Evolutionary conservation across 2,888 invertebrate species (phyloP).

Genomic region (Temnothorax unifasciatus): DNA sequence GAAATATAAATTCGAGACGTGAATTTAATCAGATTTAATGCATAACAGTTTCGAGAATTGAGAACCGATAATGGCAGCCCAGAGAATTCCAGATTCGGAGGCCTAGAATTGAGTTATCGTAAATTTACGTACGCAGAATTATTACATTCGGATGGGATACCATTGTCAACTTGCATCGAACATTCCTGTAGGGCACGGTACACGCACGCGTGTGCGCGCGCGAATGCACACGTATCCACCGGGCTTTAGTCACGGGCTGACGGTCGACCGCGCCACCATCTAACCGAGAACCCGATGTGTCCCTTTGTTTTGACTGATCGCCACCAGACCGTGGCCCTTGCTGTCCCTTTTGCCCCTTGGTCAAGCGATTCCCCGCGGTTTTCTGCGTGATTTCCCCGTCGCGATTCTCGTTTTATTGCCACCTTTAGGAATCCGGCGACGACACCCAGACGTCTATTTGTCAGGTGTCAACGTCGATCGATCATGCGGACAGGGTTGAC

Average conservation of each 20-base stretch:
- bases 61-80: not conserved
- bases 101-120: not conserved
- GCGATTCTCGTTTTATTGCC: conserved; percentile 51
- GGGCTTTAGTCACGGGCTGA: conserved; percentile 45
- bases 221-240: conserved; percentile 28
- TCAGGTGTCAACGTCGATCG: conserved; percentile 31
- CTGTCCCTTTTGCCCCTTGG: conserved; percentile 38
- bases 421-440: conserved; percentile 27
- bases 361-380: conserved; percentile 55
- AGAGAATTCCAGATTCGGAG: not conserved
- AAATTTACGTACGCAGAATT: not conserved
- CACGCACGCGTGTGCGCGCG: not conserved
- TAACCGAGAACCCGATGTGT: conserved; percentile 40
- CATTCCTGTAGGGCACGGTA: not conserved
- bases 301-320: conserved; percentile 78
- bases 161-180: not conserved
- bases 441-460: conserved; percentile 43
- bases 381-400: conserved; percentile 44
- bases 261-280: conserved; percentile 46
- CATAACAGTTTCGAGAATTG: not conserved
- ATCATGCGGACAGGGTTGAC: conserved; percentile 29
- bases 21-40: not conserved
- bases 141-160: not conserved
- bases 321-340: conserved; percentile 75
- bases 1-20: not conserved